Conservation (phyloP, 1,140 invertebrate species). For the Chrysomallon squamiferum region DNA sequence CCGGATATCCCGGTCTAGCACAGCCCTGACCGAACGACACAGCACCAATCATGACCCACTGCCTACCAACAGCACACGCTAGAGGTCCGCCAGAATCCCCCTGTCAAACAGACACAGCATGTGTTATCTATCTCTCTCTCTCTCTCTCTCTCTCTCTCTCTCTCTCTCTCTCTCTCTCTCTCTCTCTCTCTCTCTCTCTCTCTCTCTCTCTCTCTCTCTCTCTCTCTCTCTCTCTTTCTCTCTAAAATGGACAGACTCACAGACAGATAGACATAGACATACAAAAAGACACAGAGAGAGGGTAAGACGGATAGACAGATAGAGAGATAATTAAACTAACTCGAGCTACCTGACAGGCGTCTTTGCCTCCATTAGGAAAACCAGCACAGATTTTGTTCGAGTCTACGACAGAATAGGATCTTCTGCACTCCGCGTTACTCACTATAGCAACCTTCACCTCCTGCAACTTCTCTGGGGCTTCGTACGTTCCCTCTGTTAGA, state of each 20-base stretch:
- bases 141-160: too few relatives aligned
- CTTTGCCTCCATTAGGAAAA: neutral
- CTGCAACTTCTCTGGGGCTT: neutral
- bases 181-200: too few relatives aligned
- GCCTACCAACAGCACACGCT: neutral
- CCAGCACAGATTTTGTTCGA: slow-evolving; percentile 1
- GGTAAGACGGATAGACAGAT: neutral
- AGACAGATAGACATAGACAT: too few relatives aligned
- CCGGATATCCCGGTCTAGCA: neutral
- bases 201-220: too few relatives aligned
- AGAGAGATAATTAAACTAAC: neutral
- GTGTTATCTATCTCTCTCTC: too few relatives aligned
- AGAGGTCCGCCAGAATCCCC: slow-evolving; percentile 2
- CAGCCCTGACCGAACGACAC: neutral
- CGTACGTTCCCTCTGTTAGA: neutral
- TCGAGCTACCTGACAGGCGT: neutral
- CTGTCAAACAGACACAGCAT: neutral
- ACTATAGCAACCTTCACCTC: neutral
- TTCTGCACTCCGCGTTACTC: neutral
- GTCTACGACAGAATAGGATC: neutral
- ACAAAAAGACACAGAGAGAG: neutral
- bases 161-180: too few relatives aligned
- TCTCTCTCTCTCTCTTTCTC: too few relatives aligned
- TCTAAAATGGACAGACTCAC: too few relatives aligned
- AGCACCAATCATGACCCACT: neutral